phyloP scores from a whole-genome alignment of 2,888 invertebrate genomes.

The Phengaris arion region DNA sequence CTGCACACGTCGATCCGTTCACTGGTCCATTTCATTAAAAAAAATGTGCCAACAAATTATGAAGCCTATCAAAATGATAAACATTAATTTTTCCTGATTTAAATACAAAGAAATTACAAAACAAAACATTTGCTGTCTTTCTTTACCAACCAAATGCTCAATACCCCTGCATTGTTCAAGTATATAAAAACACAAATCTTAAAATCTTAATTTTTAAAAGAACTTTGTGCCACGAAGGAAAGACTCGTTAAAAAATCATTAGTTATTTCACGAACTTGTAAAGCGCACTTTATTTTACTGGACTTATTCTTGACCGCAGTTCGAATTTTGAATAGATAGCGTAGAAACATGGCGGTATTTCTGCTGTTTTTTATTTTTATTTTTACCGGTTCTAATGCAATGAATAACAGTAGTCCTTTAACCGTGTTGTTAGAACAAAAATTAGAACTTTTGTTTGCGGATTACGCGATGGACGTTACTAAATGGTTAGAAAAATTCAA shows the following conservation, averaged over 20 bases:
- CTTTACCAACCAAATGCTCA: background rate
- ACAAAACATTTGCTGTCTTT: background rate
- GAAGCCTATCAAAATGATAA: too few relatives aligned
- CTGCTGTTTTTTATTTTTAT: slow-evolving; percentile 41
- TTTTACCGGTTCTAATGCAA: slow-evolving; percentile 28
- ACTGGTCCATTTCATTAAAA: too few relatives aligned
- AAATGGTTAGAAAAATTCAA: slow-evolving; percentile 57
- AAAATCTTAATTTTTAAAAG: background rate
- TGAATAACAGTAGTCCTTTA: slow-evolving; percentile 35
- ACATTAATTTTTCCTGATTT: too few relatives aligned
- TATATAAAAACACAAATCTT: background rate
- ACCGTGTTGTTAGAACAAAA: slow-evolving; percentile 46
- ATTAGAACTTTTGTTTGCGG: slow-evolving; percentile 49
- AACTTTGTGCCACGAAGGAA: background rate
- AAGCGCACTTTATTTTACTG: slow-evolving; percentile 32
- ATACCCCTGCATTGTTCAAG: background rate
- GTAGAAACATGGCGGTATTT: slow-evolving; percentile 41
- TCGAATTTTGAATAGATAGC: slow-evolving; percentile 36
- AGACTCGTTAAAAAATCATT: slow-evolving; percentile 21
- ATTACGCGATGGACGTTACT: slow-evolving; percentile 45
- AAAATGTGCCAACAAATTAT: too few relatives aligned
- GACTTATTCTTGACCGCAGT: slow-evolving; percentile 33
- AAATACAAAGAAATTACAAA: background rate
- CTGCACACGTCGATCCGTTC: too few relatives aligned
- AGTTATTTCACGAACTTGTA: background rate